phyloP scores from a whole-genome alignment of 2,888 invertebrate genomes.

The Sabatieria punctata region DNA sequence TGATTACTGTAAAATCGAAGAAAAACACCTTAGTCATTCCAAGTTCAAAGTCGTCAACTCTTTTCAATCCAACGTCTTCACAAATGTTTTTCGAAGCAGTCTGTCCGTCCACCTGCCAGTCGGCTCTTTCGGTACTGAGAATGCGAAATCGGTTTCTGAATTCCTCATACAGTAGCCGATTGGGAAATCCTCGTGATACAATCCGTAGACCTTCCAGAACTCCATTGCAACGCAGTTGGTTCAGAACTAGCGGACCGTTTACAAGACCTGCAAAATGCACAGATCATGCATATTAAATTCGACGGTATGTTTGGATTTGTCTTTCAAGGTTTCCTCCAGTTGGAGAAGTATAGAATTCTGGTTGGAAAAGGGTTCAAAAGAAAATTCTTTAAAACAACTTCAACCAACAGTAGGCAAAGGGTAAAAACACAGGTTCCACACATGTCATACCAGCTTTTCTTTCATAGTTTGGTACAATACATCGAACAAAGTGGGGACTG shows the following conservation, averaged over 20 bases:
- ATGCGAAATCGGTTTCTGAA: not conserved
- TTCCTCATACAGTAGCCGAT: not conserved
- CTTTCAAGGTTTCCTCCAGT: too few species aligned
- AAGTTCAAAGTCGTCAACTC: not conserved
- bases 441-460: slow-evolving; percentile 18
- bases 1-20: too few species aligned
- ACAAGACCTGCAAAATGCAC: too few species aligned
- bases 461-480: slow-evolving; percentile 31
- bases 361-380: too few species aligned
- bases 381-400: too few species aligned
- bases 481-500: slow-evolving; percentile 28
- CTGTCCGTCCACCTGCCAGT: not conserved
- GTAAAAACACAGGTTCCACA: too few species aligned
- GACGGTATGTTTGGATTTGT: too few species aligned
- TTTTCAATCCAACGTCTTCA: not conserved
- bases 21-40: not conserved
- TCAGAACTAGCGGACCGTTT: slow-evolving; percentile 21
- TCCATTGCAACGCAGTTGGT: slow-evolving; percentile 24
- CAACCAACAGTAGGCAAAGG: too few species aligned
- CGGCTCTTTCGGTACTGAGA: not conserved
- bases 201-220: too few species aligned
- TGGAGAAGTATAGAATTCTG: too few species aligned
- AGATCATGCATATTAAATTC: too few species aligned
- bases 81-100: not conserved
- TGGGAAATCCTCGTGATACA: not conserved